Percentiles rank a stretch among this genome's conserved stretches.
Conservation (phyloP, 2,113 vertebrate species). For the Fulmarus glacialis region DNA sequence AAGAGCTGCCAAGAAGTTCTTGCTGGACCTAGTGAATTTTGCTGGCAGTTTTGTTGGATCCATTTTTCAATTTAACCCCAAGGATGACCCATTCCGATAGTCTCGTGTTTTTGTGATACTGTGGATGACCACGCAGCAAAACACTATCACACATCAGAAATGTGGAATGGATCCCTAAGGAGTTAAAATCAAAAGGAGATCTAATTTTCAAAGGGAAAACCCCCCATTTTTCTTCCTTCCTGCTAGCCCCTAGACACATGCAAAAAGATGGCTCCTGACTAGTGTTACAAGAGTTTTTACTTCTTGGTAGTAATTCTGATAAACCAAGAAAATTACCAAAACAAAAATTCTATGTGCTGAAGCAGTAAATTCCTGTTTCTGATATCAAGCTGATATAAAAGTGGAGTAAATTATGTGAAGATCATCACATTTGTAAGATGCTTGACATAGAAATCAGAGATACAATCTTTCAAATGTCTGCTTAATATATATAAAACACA, state of each 20-base stretch:
- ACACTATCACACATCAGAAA: not conserved
- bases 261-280: not conserved
- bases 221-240: not conserved
- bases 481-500: not conserved
- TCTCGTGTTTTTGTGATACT: not conserved
- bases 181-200: slow-evolving; percentile 7
- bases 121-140: not conserved
- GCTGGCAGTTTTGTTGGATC: slow-evolving; percentile 12
- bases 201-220: not conserved
- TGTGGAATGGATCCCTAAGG: not conserved
- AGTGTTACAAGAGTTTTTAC: not conserved
- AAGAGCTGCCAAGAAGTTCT: slow-evolving; percentile 30
- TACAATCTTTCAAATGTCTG: not conserved
- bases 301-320: not conserved
- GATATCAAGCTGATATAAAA: not conserved
- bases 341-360: not conserved
- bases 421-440: not conserved
- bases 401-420: not conserved
- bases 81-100: not conserved
- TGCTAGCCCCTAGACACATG: not conserved
- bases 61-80: slow-evolving; percentile 22
- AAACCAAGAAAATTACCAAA: not conserved
- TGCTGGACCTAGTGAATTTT: slow-evolving; percentile 30
- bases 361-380: not conserved
- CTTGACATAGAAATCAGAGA: not conserved